These are phyloP conservation scores for Neolamprologus sp. DNA, from an alignment of 2,113 vertebrate species.

Conservation along the genomic window DNA sequence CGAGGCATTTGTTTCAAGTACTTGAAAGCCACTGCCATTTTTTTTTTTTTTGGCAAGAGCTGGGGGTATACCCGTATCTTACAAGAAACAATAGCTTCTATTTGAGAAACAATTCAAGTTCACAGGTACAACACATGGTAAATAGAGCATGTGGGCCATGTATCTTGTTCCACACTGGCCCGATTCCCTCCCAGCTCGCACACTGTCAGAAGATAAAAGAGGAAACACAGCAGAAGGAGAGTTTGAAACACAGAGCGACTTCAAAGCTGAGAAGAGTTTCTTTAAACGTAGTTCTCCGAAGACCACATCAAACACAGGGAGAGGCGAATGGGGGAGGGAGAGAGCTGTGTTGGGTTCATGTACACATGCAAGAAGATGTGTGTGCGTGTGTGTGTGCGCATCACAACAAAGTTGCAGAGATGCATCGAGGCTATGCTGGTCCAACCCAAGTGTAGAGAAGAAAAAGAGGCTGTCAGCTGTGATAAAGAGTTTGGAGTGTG, in stretches of 20 bases:
- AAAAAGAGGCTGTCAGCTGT: slow-evolving; percentile 58
- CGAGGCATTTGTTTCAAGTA: slow-evolving; percentile 29
- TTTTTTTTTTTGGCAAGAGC: slow-evolving; percentile 16
- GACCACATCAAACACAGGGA: slow-evolving; percentile 74
- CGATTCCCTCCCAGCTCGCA: slow-evolving; percentile 36
- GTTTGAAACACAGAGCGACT: slow-evolving; percentile 54
- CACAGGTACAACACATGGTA: slow-evolving; percentile 46
- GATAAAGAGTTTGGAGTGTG: slow-evolving; percentile 48
- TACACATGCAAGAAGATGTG: background rate
- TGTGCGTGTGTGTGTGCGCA: background rate
- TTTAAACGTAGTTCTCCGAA: slow-evolving; percentile 66
- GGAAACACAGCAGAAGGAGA: slow-evolving; percentile 38
- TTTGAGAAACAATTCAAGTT: slow-evolving; percentile 47
- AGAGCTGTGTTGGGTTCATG: background rate
- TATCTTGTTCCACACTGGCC: slow-evolving; percentile 45
- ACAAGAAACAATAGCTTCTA: slow-evolving; percentile 40
- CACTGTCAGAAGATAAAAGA: slow-evolving; percentile 64
- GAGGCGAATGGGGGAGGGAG: background rate
- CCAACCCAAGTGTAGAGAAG: slow-evolving; percentile 18
- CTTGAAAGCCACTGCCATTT: background rate
- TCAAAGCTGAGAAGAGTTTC: slow-evolving; percentile 72
- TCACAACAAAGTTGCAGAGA: slow-evolving; percentile 28
- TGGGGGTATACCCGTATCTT: background rate
- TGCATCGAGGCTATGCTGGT: slow-evolving; percentile 48
- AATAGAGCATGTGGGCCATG: slow-evolving; percentile 44